These are phyloP conservation scores for Agrochola circellaris DNA, from an alignment of 2,888 invertebrate species.

Conservation along the genomic window DNA sequence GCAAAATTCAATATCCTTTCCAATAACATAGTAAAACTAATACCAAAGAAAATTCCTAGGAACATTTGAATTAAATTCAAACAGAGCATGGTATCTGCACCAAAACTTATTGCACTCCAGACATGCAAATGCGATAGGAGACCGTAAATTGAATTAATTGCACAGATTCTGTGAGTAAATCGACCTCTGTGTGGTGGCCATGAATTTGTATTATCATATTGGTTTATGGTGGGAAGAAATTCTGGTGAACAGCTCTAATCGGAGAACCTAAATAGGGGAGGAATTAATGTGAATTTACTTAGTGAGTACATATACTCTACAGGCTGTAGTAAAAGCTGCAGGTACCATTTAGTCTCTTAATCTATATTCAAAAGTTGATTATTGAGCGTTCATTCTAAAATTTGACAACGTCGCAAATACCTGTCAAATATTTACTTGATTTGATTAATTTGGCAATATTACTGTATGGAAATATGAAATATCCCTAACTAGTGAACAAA, in stretches of 20 bases:
- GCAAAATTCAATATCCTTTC: background rate
- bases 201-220: constrained; percentile 71
- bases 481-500: no score
- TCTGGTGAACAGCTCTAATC: constrained; percentile 21
- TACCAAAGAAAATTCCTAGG: constrained; percentile 41
- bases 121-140: constrained; percentile 75
- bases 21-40: constrained; percentile 8
- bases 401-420: no score
- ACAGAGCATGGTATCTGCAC: constrained; percentile 41
- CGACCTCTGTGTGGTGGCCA: constrained; percentile 68
- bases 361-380: no score
- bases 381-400: no score
- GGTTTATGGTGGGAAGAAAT: constrained; percentile 55
- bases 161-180: constrained; percentile 73
- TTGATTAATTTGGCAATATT: no score
- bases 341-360: no score
- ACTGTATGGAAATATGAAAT: no score
- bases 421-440: no score
- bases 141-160: constrained; percentile 77
- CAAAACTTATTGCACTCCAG: constrained; percentile 65
- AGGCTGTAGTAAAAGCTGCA: no score
- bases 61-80: constrained; percentile 49
- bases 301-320: no score
- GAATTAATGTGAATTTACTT: constrained; percentile 6
- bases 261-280: constrained; percentile 12